Evolutionary conservation across 2,888 invertebrate species (phyloP).

Genomic region (Ennomos quercinarius): DNA sequence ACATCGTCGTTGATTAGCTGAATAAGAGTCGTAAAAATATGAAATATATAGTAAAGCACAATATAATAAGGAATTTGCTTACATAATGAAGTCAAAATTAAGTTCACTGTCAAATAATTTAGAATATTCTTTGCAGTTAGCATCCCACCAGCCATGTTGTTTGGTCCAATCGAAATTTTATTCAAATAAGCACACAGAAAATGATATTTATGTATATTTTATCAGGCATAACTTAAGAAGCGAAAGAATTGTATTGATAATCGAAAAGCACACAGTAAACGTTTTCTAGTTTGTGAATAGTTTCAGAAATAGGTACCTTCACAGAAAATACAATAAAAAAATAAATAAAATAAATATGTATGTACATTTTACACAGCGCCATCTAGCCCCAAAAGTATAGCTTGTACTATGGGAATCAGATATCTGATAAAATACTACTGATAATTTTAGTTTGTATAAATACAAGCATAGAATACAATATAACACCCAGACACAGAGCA

Average conservation of each 20-base stretch:
- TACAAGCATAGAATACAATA: no score
- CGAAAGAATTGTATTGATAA: conserved; percentile 42
- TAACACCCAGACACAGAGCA: no score
- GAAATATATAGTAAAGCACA: conserved; percentile 19
- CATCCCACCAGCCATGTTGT: conserved; percentile 38
- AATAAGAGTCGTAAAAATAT: conserved; percentile 28
- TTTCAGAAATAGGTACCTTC: background rate
- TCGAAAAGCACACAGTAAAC: background rate
- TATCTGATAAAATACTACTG: no score
- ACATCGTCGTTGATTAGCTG: conserved; percentile 15
- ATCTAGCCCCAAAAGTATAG: no score
- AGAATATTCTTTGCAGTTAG: conserved; percentile 47
- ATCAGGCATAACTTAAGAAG: conserved; percentile 34
- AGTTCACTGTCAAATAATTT: conserved; percentile 50
- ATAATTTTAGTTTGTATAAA: no score
- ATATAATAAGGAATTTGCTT: conserved; percentile 29
- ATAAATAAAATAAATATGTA: no score
- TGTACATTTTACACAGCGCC: no score
- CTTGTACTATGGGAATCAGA: no score
- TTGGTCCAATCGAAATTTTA: conserved; percentile 56
- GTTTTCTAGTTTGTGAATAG: background rate
- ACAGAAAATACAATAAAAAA: no score
- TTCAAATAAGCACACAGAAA: conserved; percentile 51
- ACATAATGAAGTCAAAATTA: conserved; percentile 40
- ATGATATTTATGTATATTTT: conserved; percentile 42